These are phyloP conservation scores for Amblyopsis hoosieri DNA, from an alignment of 2,797 vertebrate species.

Conservation along the genomic window DNA sequence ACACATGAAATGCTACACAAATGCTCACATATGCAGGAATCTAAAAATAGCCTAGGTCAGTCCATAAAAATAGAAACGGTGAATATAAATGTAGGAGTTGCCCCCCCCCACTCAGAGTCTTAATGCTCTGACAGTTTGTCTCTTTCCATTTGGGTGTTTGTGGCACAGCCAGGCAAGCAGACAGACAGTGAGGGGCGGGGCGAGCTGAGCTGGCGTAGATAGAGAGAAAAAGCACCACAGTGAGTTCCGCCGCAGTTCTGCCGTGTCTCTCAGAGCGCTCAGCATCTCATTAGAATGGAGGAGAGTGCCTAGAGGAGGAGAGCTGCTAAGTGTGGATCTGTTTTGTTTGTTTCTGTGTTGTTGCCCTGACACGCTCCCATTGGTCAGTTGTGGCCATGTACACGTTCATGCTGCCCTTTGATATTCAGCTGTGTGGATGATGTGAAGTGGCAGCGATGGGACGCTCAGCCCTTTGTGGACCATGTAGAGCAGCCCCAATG, in stretches of 20 bases:
- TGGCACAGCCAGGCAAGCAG: conserved; percentile 56
- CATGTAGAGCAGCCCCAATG: conserved; percentile 4
- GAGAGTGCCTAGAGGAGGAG: conserved; percentile 47
- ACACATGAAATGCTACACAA: conserved; percentile 37
- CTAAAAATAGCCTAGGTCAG: conserved; percentile 72
- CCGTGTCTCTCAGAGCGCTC: conserved; percentile 56
- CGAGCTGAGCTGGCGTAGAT: conserved; percentile 53
- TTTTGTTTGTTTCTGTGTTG: neutral
- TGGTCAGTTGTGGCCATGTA: conserved; percentile 41
- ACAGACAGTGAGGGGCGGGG: conserved; percentile 18
- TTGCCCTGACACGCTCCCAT: conserved; percentile 21
- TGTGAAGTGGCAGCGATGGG: conserved; percentile 59
- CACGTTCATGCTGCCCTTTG: conserved; percentile 33
- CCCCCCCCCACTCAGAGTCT: conserved; percentile 60
- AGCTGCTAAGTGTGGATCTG: conserved; percentile 4
- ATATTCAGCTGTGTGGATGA: conserved; percentile 55
- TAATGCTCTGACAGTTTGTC: conserved; percentile 77
- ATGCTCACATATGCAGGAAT: conserved; percentile 67
- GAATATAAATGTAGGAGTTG: conserved; percentile 63
- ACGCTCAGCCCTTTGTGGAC: conserved; percentile 38
- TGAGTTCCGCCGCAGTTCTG: conserved; percentile 65
- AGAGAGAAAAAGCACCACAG: conserved; percentile 23
- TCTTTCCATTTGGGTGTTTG: conserved; percentile 70
- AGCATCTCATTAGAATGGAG: conserved; percentile 64
- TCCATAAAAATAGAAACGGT: conserved; percentile 71